These are phyloP conservation scores for Leptodactylus fallax DNA, from an alignment of 2,797 vertebrate genomes.

Conservation along the genomic window DNA sequence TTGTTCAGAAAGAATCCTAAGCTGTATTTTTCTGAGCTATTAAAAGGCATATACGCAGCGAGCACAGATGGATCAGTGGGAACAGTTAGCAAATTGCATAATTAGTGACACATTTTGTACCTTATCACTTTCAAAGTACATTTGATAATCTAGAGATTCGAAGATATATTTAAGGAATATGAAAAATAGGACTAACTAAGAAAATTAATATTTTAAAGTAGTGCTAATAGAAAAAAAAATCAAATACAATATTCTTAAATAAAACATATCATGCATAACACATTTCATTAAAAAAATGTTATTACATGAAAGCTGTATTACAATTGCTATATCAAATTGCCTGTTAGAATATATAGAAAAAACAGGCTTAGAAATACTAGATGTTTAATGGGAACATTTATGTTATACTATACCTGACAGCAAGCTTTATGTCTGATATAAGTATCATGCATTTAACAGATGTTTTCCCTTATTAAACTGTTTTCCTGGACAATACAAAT, in stretches of 20 bases:
- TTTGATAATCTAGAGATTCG: constrained; percentile 47
- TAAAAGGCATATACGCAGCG: constrained; percentile 58
- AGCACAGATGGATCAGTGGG: constrained; percentile 63
- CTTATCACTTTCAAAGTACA: constrained; percentile 57
- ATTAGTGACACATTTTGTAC: constrained; percentile 64
- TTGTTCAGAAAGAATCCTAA: constrained; percentile 54
- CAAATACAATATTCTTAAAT: not conserved
- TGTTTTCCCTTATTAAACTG: too few relatives aligned
- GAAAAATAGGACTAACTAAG: not conserved
- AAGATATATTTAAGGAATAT: constrained; percentile 20
- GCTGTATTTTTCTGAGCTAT: constrained; percentile 60
- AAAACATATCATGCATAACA: not conserved
- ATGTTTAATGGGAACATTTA: too few relatives aligned
- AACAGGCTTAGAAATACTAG: not conserved
- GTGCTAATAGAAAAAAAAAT: not conserved
- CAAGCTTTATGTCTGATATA: too few relatives aligned
- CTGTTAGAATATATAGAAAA: not conserved
- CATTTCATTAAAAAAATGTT: not conserved
- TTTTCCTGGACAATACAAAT: too few relatives aligned
- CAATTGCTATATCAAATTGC: not conserved
- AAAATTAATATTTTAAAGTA: constrained; percentile 12
- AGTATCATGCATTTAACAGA: too few relatives aligned
- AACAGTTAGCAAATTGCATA: constrained; percentile 62
- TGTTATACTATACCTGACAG: too few relatives aligned
- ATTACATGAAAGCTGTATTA: not conserved